Evolutionary conservation across 2,113 vertebrate genomes (phyloP).

Genomic region (Eidolon helvum): DNA sequence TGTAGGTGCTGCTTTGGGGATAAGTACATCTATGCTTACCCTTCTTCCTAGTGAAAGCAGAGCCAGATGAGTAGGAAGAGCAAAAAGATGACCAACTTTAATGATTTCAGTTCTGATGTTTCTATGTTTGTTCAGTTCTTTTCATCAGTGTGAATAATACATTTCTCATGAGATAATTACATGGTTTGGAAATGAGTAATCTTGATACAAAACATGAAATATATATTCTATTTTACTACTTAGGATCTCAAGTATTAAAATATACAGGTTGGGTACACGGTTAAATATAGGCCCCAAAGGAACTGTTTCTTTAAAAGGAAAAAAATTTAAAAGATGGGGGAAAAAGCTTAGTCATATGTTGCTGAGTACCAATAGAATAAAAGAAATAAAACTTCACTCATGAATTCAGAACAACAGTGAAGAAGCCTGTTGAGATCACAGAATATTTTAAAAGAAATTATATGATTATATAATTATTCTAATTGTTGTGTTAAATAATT

Average conservation of each 20-base stretch:
- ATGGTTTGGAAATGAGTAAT: conserved; percentile 52
- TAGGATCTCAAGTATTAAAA: conserved; percentile 39
- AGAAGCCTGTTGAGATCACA: neutral
- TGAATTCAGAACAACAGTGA: neutral
- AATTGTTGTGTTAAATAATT: neutral
- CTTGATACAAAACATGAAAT: conserved; percentile 57
- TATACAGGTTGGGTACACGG: neutral
- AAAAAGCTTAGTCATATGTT: neutral
- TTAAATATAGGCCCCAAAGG: neutral
- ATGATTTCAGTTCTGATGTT: neutral
- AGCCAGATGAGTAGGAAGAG: neutral
- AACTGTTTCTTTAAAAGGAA: conserved; percentile 32
- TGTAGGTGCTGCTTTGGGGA: too few species aligned
- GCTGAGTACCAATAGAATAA: neutral
- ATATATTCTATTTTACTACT: conserved; percentile 53
- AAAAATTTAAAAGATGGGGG: neutral
- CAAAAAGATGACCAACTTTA: neutral
- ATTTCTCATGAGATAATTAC: conserved; percentile 39
- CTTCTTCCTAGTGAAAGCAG: neutral
- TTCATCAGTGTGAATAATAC: conserved; percentile 30
- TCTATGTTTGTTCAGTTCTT: conserved; percentile 36
- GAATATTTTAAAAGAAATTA: neutral
- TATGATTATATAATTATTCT: neutral
- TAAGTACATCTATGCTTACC: too few species aligned
- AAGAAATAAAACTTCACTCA: conserved; percentile 17